phyloP scores from a whole-genome alignment of 1,140 invertebrate genomes.

The Drosophila sp. region DNA sequence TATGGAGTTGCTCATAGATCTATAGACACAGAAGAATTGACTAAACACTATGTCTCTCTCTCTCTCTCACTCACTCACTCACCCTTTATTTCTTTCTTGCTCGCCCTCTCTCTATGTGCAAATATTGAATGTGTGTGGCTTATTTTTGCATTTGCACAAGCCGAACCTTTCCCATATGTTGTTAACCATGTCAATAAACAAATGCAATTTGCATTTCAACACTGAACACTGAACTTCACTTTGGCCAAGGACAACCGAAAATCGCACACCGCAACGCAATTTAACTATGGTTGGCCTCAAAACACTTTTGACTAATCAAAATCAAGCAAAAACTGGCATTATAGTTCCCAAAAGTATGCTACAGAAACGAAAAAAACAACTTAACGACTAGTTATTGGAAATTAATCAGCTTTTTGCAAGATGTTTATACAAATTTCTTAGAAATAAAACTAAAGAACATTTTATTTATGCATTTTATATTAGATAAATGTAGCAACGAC shows the following conservation, averaged over 20 bases:
- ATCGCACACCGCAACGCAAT: neutral
- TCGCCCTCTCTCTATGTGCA: constrained; percentile 25
- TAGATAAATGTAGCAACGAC: no score
- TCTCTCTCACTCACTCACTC: neutral
- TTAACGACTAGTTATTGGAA: no score
- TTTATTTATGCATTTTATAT: no score
- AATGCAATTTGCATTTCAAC: constrained; percentile 6
- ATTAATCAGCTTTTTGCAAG: no score
- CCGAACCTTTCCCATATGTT: neutral
- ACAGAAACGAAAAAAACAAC: no score
- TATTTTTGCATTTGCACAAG: constrained; percentile 24
- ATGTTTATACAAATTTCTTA: no score
- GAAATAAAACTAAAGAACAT: no score
- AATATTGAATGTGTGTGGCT: constrained; percentile 58
- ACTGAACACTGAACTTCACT: constrained; percentile 6
- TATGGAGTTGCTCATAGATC: constrained; percentile 7
- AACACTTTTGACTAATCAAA: no score
- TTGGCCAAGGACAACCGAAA: constrained; percentile 1
- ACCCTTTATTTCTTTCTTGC: neutral
- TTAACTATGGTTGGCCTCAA: no score
- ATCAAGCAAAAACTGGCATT: no score
- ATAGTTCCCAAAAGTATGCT: no score
- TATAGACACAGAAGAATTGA: constrained; percentile 10
- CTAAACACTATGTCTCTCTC: neutral
- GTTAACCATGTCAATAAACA: neutral